Percentiles rank a stretch among this genome's conserved stretches.
Conservation (phyloP, 2,797 vertebrate genomes). For the Sebastolobus altivelis region DNA sequence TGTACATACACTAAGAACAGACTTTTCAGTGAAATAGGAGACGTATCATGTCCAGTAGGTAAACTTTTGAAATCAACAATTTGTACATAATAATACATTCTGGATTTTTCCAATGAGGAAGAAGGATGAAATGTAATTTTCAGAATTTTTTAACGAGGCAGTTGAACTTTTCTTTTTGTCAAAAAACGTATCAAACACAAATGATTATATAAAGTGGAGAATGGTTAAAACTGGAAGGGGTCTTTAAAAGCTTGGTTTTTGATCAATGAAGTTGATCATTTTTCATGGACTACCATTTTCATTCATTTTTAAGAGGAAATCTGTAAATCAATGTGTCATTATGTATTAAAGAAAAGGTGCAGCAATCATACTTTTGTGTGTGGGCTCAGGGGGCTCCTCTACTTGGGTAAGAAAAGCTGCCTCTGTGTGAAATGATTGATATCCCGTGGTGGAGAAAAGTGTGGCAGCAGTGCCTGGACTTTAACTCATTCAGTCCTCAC, state of each 20-base stretch:
- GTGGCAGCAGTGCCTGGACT: background rate
- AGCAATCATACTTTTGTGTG: background rate
- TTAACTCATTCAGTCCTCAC: constrained; percentile 9
- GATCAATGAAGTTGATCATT: background rate
- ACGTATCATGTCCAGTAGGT: background rate
- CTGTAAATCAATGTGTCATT: background rate
- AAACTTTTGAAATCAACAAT: background rate
- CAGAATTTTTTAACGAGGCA: no score
- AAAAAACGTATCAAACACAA: no score
- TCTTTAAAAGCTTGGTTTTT: background rate
- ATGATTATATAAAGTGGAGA: no score
- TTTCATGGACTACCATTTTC: background rate
- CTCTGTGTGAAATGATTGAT: background rate
- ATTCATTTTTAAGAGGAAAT: background rate
- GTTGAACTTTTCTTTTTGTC: no score
- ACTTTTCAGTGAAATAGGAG: no score
- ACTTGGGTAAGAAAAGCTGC: background rate
- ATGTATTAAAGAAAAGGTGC: background rate
- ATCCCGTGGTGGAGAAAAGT: background rate
- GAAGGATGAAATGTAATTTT: no score
- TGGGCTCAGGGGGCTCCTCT: background rate
- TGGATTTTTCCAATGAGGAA: no score
- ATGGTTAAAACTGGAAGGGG: background rate
- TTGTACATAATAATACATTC: background rate
- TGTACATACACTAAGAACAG: background rate